These are phyloP conservation scores for Perca flavescens DNA, from an alignment of 2,113 vertebrate species.

Conservation along the genomic window DNA sequence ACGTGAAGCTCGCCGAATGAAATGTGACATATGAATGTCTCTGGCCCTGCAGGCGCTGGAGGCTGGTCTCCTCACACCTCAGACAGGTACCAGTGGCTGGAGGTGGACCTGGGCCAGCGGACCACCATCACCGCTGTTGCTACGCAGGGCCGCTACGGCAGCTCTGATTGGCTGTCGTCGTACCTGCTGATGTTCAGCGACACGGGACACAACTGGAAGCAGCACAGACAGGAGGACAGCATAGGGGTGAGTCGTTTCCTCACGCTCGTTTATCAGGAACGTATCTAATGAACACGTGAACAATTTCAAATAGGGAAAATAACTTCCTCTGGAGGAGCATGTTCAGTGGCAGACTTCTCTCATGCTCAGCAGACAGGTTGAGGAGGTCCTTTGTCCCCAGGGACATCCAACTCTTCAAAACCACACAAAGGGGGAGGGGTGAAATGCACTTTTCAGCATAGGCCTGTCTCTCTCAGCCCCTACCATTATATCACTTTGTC, in stretches of 20 bases:
- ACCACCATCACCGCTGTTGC: conserved; percentile 89
- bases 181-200: conserved; percentile 94
- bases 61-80: conserved; percentile 93
- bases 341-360: too few species aligned
- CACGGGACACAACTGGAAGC: conserved; percentile 92
- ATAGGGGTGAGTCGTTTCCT: conserved; percentile 87
- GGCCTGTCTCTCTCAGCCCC: too few species aligned
- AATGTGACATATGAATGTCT: conserved; percentile 3
- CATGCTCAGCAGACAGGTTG: too few species aligned
- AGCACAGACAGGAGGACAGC: conserved; percentile 91
- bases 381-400: too few species aligned
- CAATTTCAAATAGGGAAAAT: too few species aligned
- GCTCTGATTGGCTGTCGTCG: conserved; percentile 92
- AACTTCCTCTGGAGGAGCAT: too few species aligned
- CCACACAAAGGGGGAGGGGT: too few species aligned
- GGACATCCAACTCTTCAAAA: too few species aligned
- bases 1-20: background rate
- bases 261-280: background rate
- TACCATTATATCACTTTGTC: too few species aligned
- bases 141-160: conserved; percentile 92
- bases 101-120: conserved; percentile 90
- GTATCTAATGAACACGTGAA: background rate
- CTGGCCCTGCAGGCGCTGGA: conserved; percentile 88
- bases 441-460: too few species aligned
- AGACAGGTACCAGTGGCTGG: conserved; percentile 91